Percentiles rank a stretch among this genome's conserved stretches.
phyloP scores from a whole-genome alignment of 2,888 invertebrate species.

The Stegana nigrithorax region DNA sequence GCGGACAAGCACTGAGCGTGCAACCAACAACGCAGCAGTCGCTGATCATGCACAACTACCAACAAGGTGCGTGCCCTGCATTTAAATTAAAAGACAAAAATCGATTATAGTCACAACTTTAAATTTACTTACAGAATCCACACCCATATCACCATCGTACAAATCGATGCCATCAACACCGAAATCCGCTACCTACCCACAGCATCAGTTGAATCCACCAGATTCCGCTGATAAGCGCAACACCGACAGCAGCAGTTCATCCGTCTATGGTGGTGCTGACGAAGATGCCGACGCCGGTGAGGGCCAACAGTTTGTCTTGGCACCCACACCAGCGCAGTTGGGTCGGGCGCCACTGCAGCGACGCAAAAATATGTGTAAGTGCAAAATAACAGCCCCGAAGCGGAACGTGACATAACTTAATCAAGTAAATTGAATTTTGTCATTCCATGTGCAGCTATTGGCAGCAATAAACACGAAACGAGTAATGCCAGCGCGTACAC shows the following conservation, averaged over 20 bases:
- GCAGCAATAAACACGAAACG: slow-evolving; percentile 11
- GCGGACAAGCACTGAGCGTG: slow-evolving; percentile 44
- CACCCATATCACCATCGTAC: slow-evolving; percentile 63
- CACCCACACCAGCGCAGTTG: slow-evolving; percentile 94
- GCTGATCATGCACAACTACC: slow-evolving; percentile 54
- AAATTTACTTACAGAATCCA: slow-evolving; percentile 35
- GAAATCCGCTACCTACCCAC: slow-evolving; percentile 63
- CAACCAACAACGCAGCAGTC: slow-evolving; percentile 41
- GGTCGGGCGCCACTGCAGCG: slow-evolving; percentile 90
- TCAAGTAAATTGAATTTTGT: not conserved
- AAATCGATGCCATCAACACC: slow-evolving; percentile 68
- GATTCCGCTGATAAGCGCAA: slow-evolving; percentile 46
- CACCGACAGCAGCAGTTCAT: slow-evolving; percentile 33
- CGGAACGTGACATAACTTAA: too few relatives aligned
- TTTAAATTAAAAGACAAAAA: not conserved
- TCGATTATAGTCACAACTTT: not conserved
- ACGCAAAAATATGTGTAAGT: slow-evolving; percentile 83
- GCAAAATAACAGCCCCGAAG: not conserved
- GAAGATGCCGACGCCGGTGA: slow-evolving; percentile 53
- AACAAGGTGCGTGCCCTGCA: not conserved
- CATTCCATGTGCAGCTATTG: slow-evolving; percentile 13
- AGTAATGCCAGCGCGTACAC: slow-evolving; percentile 8
- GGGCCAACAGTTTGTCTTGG: slow-evolving; percentile 77
- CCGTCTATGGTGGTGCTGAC: slow-evolving; percentile 38
- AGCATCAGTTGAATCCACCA: slow-evolving; percentile 45